phyloP scores from a whole-genome alignment of 2,797 vertebrate species.

The Anguilla pacifica region DNA sequence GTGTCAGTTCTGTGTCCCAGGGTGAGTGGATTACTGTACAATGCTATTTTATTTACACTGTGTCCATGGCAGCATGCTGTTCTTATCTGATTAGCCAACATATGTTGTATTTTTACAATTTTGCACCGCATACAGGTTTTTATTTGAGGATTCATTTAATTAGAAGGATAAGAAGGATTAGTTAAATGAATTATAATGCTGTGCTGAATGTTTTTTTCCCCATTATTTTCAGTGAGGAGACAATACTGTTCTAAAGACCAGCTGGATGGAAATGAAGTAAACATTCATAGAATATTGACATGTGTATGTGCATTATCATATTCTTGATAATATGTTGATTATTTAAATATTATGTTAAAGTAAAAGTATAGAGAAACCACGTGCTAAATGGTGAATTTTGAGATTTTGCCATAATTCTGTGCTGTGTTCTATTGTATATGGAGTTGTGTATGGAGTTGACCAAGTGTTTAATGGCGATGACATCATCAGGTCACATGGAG shows the following conservation, averaged over 20 bases:
- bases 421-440: neutral
- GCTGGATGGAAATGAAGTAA: constrained; percentile 54
- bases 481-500: no score
- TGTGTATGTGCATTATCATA: constrained; percentile 27
- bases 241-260: constrained; percentile 58
- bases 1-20: constrained; percentile 38
- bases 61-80: neutral
- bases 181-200: neutral
- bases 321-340: neutral
- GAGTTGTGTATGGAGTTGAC: neutral
- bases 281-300: constrained; percentile 65
- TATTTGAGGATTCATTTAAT: neutral
- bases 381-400: neutral
- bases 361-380: neutral
- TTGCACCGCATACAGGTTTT: neutral
- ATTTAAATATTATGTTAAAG: neutral
- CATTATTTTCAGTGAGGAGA: constrained; percentile 45
- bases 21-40: constrained; percentile 38
- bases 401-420: neutral
- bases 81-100: neutral
- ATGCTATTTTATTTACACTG: constrained; percentile 24
- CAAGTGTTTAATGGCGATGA: neutral
- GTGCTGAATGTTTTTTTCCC: neutral
- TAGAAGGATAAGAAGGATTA: neutral
- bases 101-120: neutral